Percentiles rank a stretch among this genome's conserved stretches.
phyloP scores from a whole-genome alignment of 2,113 vertebrate species.

The Ciconia maguari region DNA sequence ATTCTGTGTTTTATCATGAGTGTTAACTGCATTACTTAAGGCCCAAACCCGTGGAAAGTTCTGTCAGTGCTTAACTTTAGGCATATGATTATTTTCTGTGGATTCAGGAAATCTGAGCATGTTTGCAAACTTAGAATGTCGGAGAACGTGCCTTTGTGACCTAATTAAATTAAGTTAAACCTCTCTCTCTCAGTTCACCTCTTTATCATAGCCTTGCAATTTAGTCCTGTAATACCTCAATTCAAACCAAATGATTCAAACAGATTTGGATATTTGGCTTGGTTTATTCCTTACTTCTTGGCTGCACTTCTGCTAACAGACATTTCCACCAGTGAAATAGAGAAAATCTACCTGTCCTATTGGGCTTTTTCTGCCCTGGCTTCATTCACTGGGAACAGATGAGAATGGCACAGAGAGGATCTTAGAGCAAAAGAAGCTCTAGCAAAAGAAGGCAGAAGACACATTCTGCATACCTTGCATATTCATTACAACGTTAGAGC shows the following conservation, averaged over 20 bases:
- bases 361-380: not conserved
- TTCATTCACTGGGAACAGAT: not conserved
- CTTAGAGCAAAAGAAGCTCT: not conserved
- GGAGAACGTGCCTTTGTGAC: not conserved
- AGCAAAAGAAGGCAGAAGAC: not conserved
- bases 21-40: not conserved
- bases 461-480: not conserved
- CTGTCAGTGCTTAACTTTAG: not conserved
- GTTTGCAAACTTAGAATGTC: not conserved
- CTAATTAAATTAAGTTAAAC: not conserved
- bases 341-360: not conserved
- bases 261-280: not conserved
- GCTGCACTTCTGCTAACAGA: not conserved
- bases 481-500: not conserved
- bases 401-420: not conserved
- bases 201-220: not conserved
- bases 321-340: not conserved
- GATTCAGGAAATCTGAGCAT: not conserved
- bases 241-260: not conserved
- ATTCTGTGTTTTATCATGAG: not conserved
- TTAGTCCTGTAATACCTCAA: not conserved
- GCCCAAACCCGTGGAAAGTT: not conserved
- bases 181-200: not conserved
- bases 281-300: not conserved
- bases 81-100: not conserved